Base-by-base conservation (phyloP, 2,888 invertebrate species). In the Thereva nobilitata region DNA sequence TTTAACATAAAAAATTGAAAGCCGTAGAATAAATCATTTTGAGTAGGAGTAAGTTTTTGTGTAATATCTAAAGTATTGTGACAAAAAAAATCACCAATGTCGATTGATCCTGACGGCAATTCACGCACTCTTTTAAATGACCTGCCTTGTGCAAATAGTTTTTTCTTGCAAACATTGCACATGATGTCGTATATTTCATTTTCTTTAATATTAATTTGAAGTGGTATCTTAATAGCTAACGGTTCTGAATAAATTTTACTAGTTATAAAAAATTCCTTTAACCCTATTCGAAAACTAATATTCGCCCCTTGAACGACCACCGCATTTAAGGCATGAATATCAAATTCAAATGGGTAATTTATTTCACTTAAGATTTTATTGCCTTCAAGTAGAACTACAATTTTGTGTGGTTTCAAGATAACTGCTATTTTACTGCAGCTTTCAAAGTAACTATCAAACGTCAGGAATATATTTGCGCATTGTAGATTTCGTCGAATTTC, bases 21-120 rank as follows among this genome's bases (percentile, higher is more conserved):
- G 47, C 71, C 70, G 66, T 67, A 72, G 42, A 70, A 69, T 53
- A 71, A 12, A 68, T 72, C 71, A 40, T 67, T 64, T 9, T 38
- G 8, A 38, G 63, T 65, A 23, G 71, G 71, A n/a, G 55, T 8
- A 35, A 53, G 45, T 10, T 47, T 40, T 34, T 53, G 7, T n/a
- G 34, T 54, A 5, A 47, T 54, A 37, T 40, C 40, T 64, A 49
- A 45, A 55, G 34, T 64, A 42, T 68, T 70, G 44, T 73, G 72
- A 67, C 73, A 73, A 57, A 72, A 71, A 71, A 71, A 72, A 44
- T 72, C 72, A 53, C 55, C 56, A 5, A 70, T 67, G 44, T 70
- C 71, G 37, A 71, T 52, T 50, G 65, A 52, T 53, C 68, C 72
- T 0, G 71, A 70, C 55, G 73, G 72, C 8, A 72, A 57, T 49